phyloP scores from a whole-genome alignment of 2,113 vertebrate species.

The Phodopus roborovskii region DNA sequence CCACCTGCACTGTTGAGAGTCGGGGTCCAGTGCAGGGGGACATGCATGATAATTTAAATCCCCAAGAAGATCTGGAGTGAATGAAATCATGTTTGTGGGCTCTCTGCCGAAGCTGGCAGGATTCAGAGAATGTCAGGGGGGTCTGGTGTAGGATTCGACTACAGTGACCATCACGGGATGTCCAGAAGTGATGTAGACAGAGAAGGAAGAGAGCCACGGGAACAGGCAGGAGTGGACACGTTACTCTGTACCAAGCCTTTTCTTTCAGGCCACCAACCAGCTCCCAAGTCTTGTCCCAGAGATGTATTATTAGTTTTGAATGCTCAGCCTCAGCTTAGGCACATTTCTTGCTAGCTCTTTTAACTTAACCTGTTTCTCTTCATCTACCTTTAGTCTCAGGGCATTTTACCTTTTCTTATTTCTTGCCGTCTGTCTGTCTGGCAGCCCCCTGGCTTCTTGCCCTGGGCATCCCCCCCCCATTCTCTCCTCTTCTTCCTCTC shows the following conservation, averaged over 20 bases:
- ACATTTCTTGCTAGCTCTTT: not conserved
- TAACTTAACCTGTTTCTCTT: not conserved
- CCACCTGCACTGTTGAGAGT: not conserved
- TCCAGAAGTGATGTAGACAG: not conserved
- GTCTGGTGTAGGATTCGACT: not conserved
- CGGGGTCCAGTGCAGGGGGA: not conserved
- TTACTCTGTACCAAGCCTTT: not conserved
- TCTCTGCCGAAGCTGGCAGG: not conserved
- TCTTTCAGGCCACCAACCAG: not conserved
- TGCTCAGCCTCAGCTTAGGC: not conserved
- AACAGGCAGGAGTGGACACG: not conserved
- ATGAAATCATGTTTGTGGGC: conserved; percentile 27
- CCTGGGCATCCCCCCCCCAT: not conserved
- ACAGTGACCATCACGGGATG: not conserved
- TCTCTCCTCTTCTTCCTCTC: not conserved
- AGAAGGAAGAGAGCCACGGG: not conserved
- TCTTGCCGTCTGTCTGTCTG: not conserved
- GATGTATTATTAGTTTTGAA: not conserved
- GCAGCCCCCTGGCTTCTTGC: too few relatives aligned
- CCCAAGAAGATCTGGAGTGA: conserved; percentile 18
- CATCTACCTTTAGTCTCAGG: not conserved
- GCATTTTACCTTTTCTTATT: not conserved
- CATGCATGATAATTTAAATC: conserved; percentile 27
- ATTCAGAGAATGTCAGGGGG: not conserved
- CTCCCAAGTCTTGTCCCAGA: not conserved